Base-by-base conservation (phyloP, 2,888 invertebrate species). In the Eulithis prunata region DNA sequence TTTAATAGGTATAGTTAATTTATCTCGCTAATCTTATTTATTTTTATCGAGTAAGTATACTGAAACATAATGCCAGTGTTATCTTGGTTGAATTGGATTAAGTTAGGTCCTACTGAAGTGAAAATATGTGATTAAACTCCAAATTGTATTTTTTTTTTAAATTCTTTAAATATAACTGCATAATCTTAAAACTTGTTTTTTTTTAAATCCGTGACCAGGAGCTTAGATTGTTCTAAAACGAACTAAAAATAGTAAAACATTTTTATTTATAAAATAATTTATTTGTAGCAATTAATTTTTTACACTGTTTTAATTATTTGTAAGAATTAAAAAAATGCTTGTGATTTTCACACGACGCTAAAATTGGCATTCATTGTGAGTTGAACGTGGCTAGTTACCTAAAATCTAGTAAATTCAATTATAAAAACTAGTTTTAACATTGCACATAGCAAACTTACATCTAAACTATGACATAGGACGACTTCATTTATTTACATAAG, bases 201-300 rank as follows among this genome's bases (percentile, higher is more conserved):
- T 51, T 47, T 62, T 55, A 38, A 13, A 52, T 64, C 43, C 49
- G 10, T 14, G 10, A 21, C 14, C 21, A 47, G 47, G 7, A 0
- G 14, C 41, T n/a, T 21, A 47, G 4, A 49, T 10, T 28, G n/a
- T 2, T 32, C 2, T 32, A 32, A 36, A 46, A 28, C 11, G 11
- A 45, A 8, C 7, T 32, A 6, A 13, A n/a, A 36, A 56, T 21
- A 64, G 54, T 52, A 45, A 63, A 63, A 59, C 52, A 13, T 14
- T 12, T n/a, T 47, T 49, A 28, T 63, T 59, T 28, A 57, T 57
- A 58, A 71, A 84, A 84, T 83, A 82, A 84, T 83, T 85, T 84
- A 83, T 80, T 82, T 80, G 79, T n/a, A 60, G 14, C n/a, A 57
- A 58, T 36, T 63, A 57, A 56, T 47, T 62, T 63, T 66, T 59